Evolutionary conservation across 2,797 vertebrate genomes (phyloP), one percentile per base, ranked within the genome.

Genomic region (Pitangus sulphuratus): DNA sequence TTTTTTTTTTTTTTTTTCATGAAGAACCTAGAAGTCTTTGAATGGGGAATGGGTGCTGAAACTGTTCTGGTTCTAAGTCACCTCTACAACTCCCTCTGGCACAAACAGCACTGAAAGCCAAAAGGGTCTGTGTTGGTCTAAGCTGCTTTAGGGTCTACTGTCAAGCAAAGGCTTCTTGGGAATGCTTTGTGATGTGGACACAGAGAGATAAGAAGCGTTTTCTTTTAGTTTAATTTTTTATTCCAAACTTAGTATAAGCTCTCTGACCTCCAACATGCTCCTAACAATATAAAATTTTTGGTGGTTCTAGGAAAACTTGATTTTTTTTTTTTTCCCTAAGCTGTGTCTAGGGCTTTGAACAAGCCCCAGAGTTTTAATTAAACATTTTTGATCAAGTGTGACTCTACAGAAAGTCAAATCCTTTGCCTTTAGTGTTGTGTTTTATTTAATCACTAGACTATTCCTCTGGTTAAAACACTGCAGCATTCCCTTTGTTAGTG

Each of bases 361-460:
- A 65, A 90, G 74, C 93, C 90, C 65, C 33, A 33, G 83, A 81
- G 83, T 84, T 77, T 84, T 93, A 91, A 96, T 95, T 95, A 94
- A 93, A 53, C 57, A 53, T 75, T 92, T 93, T 89, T 15, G 28
- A 45, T 93, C 75, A 89, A 78, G 35, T 30, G 0, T 87, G 56
- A 77, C 84, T 91, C 57, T n/a, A 28, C 28, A 69, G 48, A 61
- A 68, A 87, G 56, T 89, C 40, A 89, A 90, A 60, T 87, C 56
- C 68, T 89, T 92, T 90, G 89, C 78, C 75, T 74, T 96, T 87
- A 68, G 88, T 93, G 35, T 93, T 91, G 84, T 94, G 53, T 84
- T 94, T 94, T 77, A 42, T 93, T 90, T 87, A 92, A 85, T 83
- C 75, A 33, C n/a, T 80, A 50, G 33, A 20, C 58, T 80, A 8